phyloP scores from a whole-genome alignment of 2,113 vertebrate genomes.

The Catagonus wagneri region DNA sequence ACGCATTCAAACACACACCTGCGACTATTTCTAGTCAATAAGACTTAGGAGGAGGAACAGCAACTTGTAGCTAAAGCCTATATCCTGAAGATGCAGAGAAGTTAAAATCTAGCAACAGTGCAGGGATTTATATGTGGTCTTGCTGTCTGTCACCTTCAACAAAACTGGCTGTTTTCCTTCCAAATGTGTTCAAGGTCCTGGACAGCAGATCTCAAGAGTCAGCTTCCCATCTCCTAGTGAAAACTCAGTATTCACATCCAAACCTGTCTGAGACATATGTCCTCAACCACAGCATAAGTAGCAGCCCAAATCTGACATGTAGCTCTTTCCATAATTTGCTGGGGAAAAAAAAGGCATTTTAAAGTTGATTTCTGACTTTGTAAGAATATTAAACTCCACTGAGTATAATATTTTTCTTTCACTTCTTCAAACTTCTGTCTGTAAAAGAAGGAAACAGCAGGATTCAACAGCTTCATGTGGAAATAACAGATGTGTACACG shows the following conservation, averaged over 20 bases:
- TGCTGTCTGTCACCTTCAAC: not conserved
- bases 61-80: not conserved
- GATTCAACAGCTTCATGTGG: not conserved
- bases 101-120: not conserved
- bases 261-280: not conserved
- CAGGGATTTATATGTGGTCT: not conserved
- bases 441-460: not conserved
- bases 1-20: not conserved
- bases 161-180: not conserved
- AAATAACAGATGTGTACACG: not conserved
- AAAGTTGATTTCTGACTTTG: not conserved
- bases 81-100: not conserved
- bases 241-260: slow-evolving; percentile 31
- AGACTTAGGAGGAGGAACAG: not conserved
- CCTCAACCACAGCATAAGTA: not conserved
- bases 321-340: not conserved
- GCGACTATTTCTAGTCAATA: not conserved
- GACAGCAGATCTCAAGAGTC: not conserved
- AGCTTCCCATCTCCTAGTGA: not conserved
- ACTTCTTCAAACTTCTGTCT: not conserved
- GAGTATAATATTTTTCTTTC: not conserved
- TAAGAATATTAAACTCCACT: not conserved
- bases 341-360: not conserved
- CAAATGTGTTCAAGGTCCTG: slow-evolving; percentile 2
- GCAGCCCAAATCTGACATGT: not conserved